Percentiles rank a stretch among this genome's conserved stretches.
Conservation (phyloP, 30 jellyfish, hydroid and myxozoan species). For the Aurelia sp. region DNA sequence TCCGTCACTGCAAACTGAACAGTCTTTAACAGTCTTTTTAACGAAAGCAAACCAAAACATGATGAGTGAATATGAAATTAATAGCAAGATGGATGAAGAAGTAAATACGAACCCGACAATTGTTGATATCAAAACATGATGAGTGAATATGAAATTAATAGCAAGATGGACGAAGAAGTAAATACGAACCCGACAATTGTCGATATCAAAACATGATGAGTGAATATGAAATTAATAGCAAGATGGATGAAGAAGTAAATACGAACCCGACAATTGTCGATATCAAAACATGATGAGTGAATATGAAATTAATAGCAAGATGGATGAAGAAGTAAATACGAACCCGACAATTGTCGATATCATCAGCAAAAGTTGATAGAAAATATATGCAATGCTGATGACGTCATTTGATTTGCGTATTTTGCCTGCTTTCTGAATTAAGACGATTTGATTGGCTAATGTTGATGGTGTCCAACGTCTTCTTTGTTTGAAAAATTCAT, state of each 20-base stretch:
- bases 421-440: conserved; percentile 80
- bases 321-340: conserved; percentile 10
- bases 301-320: not conserved
- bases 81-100: not conserved
- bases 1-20: too few species aligned
- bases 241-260: not conserved
- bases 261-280: conserved; percentile 91
- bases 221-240: too few species aligned
- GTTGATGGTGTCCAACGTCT: conserved; percentile 98
- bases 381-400: conserved; percentile 57
- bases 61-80: too few species aligned
- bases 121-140: conserved; percentile 87
- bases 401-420: conserved; percentile 78
- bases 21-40: too few species aligned
- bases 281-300: conserved; percentile 40
- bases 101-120: conserved; percentile 79
- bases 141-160: too few species aligned
- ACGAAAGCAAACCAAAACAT: too few species aligned
- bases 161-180: not conserved
- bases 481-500: conserved; percentile 91
- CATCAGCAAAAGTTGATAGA: conserved; percentile 83
- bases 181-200: conserved; percentile 86
- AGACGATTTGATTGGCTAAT: conserved; percentile 81
- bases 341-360: conserved; percentile 91
- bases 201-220: conserved; percentile 70